Evolutionary conservation across 1,140 invertebrate species (phyloP).

Genomic region (Drosophila auraria): DNA sequence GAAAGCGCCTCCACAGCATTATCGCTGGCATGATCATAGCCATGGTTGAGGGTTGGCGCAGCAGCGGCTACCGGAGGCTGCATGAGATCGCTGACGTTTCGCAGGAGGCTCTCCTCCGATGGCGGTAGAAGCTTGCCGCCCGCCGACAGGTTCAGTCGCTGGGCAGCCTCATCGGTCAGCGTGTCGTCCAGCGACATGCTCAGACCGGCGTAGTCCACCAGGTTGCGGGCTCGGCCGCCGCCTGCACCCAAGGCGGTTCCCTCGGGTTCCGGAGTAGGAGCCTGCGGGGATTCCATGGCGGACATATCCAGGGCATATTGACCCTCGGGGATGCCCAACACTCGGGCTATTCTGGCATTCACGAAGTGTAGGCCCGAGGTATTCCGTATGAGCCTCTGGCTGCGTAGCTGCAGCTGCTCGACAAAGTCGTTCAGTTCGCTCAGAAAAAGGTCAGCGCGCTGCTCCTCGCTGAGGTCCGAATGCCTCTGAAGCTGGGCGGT

Average conservation of each 20-base stretch:
- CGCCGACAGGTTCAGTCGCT: conserved; percentile 77
- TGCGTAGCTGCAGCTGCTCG: conserved; percentile 77
- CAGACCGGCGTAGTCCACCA: conserved; percentile 72
- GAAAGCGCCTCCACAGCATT: conserved; percentile 81
- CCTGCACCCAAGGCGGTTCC: conserved; percentile 17
- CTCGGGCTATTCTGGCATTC: conserved; percentile 63
- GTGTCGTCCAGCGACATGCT: conserved; percentile 82
- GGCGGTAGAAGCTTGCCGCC: conserved; percentile 79
- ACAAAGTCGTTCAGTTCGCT: conserved; percentile 78
- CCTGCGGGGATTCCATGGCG: conserved; percentile 73
- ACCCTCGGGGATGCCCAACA: conserved; percentile 80
- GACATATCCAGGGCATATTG: conserved; percentile 82
- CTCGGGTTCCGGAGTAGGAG: conserved; percentile 65
- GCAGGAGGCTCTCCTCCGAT: conserved; percentile 77
- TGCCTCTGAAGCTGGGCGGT: conserved; percentile 69
- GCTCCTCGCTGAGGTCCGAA: conserved; percentile 73
- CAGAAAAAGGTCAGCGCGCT: conserved; percentile 79
- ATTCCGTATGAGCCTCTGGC: conserved; percentile 77
- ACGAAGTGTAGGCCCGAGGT: conserved; percentile 81
- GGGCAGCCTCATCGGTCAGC: conserved; percentile 80
- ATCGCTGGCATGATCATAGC: conserved; percentile 82
- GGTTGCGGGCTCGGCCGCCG: conserved; percentile 43
- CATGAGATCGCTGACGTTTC: conserved; percentile 78
- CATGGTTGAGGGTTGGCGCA: conserved; percentile 49
- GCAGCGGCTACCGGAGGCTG: conserved; percentile 68